Conservation (phyloP, 2,888 invertebrate species). For the Baccha elongata region DNA sequence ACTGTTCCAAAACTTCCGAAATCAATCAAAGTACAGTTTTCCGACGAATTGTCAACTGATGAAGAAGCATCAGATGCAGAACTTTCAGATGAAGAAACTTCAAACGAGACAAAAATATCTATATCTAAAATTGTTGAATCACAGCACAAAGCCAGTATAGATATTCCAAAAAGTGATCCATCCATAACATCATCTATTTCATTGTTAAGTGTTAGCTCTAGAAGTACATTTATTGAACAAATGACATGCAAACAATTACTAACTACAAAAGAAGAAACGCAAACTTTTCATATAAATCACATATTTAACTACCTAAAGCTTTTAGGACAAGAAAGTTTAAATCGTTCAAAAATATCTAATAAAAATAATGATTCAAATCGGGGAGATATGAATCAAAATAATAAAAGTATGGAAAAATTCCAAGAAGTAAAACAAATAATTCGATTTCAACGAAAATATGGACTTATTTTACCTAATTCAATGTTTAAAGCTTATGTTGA, state of each 20-base stretch:
- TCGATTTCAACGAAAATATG: slow-evolving; percentile 26
- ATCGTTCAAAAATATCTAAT: background rate
- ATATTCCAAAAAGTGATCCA: background rate
- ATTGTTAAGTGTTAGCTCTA: background rate
- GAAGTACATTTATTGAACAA: background rate
- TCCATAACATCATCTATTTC: background rate
- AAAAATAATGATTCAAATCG: background rate
- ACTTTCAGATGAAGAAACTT: background rate
- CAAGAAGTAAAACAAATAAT: background rate
- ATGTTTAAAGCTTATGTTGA: slow-evolving; percentile 37
- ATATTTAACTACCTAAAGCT: slow-evolving; percentile 23
- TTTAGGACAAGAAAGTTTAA: background rate
- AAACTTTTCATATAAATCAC: background rate
- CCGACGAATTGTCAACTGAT: background rate
- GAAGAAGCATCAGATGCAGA: background rate
- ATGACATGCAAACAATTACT: background rate
- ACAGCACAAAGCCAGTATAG: background rate
- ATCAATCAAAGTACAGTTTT: background rate
- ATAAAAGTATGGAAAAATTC: background rate
- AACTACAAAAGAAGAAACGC: background rate
- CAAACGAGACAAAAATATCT: background rate
- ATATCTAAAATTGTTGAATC: background rate
- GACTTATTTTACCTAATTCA: slow-evolving; percentile 19
- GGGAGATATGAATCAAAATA: background rate
- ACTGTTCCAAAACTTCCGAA: background rate